These are phyloP conservation scores for Mnemiopsis leidyi DNA, from an alignment of 37 sponge, comb jelly and placozoan species.

Conservation along the genomic window DNA sequence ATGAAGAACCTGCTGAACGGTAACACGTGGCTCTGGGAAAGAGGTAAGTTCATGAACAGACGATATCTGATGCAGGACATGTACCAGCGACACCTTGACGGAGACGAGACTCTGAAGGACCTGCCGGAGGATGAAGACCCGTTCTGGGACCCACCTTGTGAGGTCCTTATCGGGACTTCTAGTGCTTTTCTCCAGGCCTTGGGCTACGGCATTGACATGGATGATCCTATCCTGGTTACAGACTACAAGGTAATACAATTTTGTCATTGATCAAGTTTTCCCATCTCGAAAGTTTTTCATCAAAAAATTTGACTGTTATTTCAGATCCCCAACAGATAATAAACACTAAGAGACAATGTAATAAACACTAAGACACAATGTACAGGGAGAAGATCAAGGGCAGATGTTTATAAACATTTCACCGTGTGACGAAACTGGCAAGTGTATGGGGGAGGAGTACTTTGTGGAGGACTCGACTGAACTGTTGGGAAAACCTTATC, in stretches of 20 bases:
- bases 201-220: conserved; percentile 67
- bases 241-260: conserved; percentile 69
- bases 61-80: conserved; percentile 69
- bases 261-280: no score
- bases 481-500: conserved; percentile 67
- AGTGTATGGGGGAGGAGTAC: conserved; percentile 63
- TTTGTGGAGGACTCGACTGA: conserved; percentile 68
- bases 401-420: background rate
- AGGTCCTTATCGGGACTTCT: conserved; percentile 68
- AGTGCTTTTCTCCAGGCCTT: conserved; percentile 66
- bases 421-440: conserved; percentile 58
- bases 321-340: no score
- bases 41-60: conserved; percentile 67
- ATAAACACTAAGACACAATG: no score
- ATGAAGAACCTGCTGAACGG: conserved; percentile 68
- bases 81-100: conserved; percentile 65
- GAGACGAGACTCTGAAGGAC: background rate
- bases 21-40: conserved; percentile 69
- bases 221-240: conserved; percentile 36
- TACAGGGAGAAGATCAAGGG: conserved; percentile 66
- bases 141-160: conserved; percentile 69
- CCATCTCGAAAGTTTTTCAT: no score
- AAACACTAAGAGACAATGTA: no score
- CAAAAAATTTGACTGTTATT: no score
- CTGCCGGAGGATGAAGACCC: conserved; percentile 67